Percentiles rank a stretch among this genome's conserved stretches.
Evolutionary conservation across 2,888 invertebrate species (phyloP).

Genomic region (Rhodophaea formosa): DNA sequence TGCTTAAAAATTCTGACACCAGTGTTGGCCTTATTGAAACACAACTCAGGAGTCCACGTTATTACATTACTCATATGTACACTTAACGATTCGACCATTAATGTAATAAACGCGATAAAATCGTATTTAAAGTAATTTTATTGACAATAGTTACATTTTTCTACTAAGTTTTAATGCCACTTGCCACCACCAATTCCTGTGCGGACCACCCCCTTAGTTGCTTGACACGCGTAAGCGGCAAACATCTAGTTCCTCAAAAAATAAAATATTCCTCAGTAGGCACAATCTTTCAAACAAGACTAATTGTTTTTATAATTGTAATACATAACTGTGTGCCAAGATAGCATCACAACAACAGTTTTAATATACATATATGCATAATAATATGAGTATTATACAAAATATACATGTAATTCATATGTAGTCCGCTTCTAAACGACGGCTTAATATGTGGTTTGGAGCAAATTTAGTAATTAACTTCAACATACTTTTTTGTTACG

Average conservation of each 20-base stretch:
- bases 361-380: constrained; percentile 6
- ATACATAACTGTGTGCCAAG: background rate
- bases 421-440: background rate
- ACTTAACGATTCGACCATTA: no score
- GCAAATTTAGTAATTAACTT: background rate
- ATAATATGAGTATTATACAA: constrained; percentile 8
- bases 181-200: no score
- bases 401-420: constrained; percentile 3
- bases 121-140: no score
- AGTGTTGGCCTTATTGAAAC: no score
- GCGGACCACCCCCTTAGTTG: no score
- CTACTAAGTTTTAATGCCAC: no score
- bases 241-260: background rate
- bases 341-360: background rate
- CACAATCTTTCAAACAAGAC: background rate
- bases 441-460: background rate
- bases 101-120: no score
- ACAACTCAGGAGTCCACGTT: no score
- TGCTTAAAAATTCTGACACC: no score
- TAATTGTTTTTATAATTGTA: background rate
- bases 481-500: background rate
- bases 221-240: no score
- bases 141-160: no score
- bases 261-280: background rate
- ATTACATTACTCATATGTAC: no score